Evolutionary conservation across 1,140 invertebrate genomes (phyloP).

Genomic region (Ips typographus): DNA sequence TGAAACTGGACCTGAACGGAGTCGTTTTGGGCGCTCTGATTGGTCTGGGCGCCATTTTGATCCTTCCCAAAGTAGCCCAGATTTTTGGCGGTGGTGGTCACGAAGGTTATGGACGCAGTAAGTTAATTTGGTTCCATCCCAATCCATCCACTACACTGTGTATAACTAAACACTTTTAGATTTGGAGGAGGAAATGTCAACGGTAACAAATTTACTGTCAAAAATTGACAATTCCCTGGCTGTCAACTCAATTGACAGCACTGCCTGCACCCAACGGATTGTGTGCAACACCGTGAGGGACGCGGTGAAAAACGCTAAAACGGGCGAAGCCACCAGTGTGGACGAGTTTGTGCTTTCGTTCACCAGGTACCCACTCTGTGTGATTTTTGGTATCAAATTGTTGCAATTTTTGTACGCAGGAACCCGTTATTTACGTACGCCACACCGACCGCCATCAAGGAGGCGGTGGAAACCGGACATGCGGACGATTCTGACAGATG

Average conservation of each 20-base stretch:
- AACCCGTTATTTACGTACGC: conserved; percentile 71
- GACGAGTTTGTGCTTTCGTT: conserved; percentile 67
- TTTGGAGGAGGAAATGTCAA: conserved; percentile 61
- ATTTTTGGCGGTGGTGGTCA: conserved; percentile 68
- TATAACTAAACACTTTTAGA: conserved; percentile 52
- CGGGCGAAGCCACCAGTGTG: conserved; percentile 63
- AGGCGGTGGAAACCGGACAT: conserved; percentile 69
- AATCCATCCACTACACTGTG: neutral
- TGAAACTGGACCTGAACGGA: conserved; percentile 81
- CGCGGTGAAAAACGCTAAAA: conserved; percentile 62
- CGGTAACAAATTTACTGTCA: conserved; percentile 66
- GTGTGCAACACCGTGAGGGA: conserved; percentile 74
- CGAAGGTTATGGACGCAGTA: conserved; percentile 59
- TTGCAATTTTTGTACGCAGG: conserved; percentile 51
- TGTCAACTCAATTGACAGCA: conserved; percentile 75
- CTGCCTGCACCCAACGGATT: conserved; percentile 74
- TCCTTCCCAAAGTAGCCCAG: conserved; percentile 75
- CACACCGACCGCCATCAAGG: conserved; percentile 72
- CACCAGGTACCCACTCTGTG: conserved; percentile 57
- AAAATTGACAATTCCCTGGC: conserved; percentile 71
- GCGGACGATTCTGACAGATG: conserved; percentile 60
- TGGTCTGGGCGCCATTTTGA: conserved; percentile 74
- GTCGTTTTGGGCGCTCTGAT: conserved; percentile 74
- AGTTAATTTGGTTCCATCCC: conserved; percentile 45
- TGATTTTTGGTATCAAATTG: neutral